Evolutionary conservation across 1,140 invertebrate genomes (phyloP).

Genomic region (Bombus confusus): DNA sequence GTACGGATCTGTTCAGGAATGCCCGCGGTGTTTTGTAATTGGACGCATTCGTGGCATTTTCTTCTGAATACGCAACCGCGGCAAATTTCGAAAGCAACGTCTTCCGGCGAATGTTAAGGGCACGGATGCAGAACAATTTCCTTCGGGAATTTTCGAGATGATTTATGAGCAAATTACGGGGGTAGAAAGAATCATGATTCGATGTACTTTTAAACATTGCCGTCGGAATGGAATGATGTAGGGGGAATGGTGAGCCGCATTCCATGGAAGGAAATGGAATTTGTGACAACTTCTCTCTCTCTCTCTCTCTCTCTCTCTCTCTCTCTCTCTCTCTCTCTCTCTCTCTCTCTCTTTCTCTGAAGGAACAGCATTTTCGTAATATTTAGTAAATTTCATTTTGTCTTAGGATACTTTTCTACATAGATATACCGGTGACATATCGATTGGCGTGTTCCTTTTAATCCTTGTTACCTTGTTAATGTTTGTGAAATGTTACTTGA

Average conservation of each 20-base stretch:
- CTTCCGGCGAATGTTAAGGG: slow-evolving; percentile 22
- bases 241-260: not conserved
- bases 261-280: not conserved
- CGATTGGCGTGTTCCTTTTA: not conserved
- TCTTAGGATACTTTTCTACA: not conserved
- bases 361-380: not conserved
- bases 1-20: slow-evolving; percentile 68
- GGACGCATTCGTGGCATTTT: slow-evolving; percentile 69
- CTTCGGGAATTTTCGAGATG: not conserved
- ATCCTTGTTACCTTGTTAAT: not conserved
- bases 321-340: no score
- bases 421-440: no score
- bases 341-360: no score
- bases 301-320: no score
- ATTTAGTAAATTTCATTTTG: not conserved
- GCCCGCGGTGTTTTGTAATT: slow-evolving; percentile 71
- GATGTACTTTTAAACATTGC: not conserved
- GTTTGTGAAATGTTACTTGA: not conserved
- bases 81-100: not conserved
- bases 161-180: not conserved
- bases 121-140: not conserved
- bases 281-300: not conserved
- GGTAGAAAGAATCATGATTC: not conserved
- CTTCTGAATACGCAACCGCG: slow-evolving; percentile 43
- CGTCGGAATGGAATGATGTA: not conserved